A percentile compares a stretch with the other conserved stretches of the same genome.
These are phyloP conservation scores for Callionymus lyra DNA, from an alignment of 2,113 vertebrate genomes.

Conservation along the genomic window DNA sequence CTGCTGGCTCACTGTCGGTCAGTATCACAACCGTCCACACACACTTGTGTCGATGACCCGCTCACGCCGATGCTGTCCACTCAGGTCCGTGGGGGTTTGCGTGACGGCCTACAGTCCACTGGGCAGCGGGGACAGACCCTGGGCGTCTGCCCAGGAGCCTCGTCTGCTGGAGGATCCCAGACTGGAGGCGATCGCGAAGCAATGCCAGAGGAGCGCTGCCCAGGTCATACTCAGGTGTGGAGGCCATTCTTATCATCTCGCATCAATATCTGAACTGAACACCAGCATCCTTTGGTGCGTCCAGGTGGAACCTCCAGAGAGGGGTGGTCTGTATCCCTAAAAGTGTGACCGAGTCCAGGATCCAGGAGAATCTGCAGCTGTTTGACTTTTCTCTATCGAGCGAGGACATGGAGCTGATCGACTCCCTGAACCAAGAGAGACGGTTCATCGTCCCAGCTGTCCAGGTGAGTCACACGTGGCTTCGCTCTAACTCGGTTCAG, in stretches of 20 bases:
- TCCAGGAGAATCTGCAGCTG: slow-evolving; percentile 64
- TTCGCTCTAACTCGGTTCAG: no score
- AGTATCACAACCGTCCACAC: slow-evolving; percentile 1
- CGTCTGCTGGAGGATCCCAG: slow-evolving; percentile 52
- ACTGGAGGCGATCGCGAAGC: slow-evolving; percentile 37
- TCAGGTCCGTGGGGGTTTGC: slow-evolving; percentile 43
- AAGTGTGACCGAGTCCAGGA: slow-evolving; percentile 62
- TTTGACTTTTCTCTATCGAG: slow-evolving; percentile 63
- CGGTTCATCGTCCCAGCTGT: slow-evolving; percentile 55
- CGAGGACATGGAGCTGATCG: slow-evolving; percentile 53
- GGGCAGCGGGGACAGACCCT: slow-evolving; percentile 65
- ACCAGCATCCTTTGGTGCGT: not conserved
- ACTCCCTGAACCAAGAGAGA: slow-evolving; percentile 46
- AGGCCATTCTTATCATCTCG: not conserved
- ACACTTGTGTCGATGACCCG: not conserved
- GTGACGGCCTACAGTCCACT: slow-evolving; percentile 69
- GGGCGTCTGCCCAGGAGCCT: slow-evolving; percentile 55
- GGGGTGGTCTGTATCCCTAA: slow-evolving; percentile 65
- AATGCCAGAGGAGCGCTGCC: slow-evolving; percentile 54
- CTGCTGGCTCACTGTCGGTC: slow-evolving; percentile 60
- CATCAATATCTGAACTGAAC: not conserved
- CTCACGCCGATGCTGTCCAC: not conserved
- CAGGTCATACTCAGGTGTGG: slow-evolving; percentile 62
- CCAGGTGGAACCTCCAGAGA: slow-evolving; percentile 67
- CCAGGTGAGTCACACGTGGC: slow-evolving; percentile 53